Evolutionary conservation across 92 coral and sea anemone genomes (phyloP).

Genomic region (Epizoanthus ramosus): DNA sequence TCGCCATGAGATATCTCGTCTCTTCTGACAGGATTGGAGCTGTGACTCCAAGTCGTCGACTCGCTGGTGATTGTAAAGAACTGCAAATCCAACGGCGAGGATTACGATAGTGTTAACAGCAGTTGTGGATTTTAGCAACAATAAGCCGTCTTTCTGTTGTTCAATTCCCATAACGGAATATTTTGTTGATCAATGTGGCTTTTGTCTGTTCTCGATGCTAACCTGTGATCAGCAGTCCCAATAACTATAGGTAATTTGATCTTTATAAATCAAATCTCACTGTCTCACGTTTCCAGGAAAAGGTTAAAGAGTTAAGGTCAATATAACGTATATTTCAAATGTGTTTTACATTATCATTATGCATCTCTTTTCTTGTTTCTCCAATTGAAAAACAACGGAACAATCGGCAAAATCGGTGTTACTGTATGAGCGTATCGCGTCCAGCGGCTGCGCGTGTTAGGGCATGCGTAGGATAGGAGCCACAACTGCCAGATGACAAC

Average conservation of each 20-base stretch:
- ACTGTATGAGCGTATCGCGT: no score
- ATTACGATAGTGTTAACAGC: conserved; percentile 1
- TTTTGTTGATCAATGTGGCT: neutral
- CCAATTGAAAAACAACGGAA: no score
- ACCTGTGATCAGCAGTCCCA: neutral
- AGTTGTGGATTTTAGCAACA: conserved; percentile 20
- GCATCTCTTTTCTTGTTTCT: no score
- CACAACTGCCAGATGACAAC: no score
- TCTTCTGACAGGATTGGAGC: neutral
- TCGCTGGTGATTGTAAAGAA: conserved; percentile 8
- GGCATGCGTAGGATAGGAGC: no score
- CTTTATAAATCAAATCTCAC: neutral
- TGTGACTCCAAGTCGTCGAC: conserved; percentile 13
- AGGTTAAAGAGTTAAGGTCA: no score
- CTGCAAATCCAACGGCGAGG: neutral
- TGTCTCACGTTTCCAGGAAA: no score
- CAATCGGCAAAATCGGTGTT: no score
- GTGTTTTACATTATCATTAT: no score
- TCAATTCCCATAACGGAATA: neutral
- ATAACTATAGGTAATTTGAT: neutral
- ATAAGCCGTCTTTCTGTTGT: neutral
- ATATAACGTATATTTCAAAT: no score
- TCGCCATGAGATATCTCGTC: neutral
- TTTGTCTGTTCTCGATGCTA: neutral
- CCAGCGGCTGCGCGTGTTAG: no score